Evolutionary conservation across 2,888 invertebrate genomes (phyloP).

Genomic region (Electrophaes corylata): DNA sequence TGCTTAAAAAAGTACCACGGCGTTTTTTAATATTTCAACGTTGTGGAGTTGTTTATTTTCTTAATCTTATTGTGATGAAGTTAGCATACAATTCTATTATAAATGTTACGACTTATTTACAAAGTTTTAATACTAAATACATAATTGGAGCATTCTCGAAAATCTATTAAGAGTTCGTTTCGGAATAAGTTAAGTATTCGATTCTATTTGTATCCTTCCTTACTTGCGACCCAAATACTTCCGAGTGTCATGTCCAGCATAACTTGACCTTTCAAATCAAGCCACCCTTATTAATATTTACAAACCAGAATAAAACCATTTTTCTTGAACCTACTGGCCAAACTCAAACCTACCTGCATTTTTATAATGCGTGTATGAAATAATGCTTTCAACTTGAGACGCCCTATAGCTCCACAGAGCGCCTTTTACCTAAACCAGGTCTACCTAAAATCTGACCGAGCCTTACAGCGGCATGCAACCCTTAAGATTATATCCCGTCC

Average conservation of each 20-base stretch:
- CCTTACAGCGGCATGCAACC: not conserved
- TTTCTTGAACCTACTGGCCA: not conserved
- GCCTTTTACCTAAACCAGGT: not conserved
- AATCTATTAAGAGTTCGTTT: constrained; percentile 7
- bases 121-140: not conserved
- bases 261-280: constrained; percentile 36
- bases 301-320: not conserved
- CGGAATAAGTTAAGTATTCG: constrained; percentile 16
- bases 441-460: not conserved
- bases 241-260: constrained; percentile 18
- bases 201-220: not conserved
- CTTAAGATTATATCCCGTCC: constrained; percentile 17
- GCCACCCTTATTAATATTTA: constrained; percentile 13
- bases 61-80: constrained; percentile 20
- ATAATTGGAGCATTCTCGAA: not conserved
- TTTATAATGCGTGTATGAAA: not conserved
- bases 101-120: constrained; percentile 29
- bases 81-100: constrained; percentile 5
- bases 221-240: not conserved
- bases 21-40: too few relatives aligned
- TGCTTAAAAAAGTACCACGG: too few relatives aligned
- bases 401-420: not conserved
- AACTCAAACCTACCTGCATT: not conserved
- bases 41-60: too few relatives aligned
- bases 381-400: not conserved